phyloP scores from a whole-genome alignment of 1,140 invertebrate genomes.

The Cyclargus thomasi region DNA sequence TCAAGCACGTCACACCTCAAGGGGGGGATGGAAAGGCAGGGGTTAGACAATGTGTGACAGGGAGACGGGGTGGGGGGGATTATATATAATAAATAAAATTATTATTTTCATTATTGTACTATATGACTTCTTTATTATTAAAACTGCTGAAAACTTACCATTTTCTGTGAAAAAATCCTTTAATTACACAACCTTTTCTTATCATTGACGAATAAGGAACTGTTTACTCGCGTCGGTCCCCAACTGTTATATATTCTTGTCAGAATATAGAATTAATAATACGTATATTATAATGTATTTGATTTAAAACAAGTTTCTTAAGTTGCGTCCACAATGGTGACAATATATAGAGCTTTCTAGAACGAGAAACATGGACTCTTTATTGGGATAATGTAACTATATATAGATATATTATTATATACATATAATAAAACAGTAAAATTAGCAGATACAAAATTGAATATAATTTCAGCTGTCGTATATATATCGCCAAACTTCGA shows the following conservation, averaged over 20 bases:
- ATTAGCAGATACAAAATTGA: no score
- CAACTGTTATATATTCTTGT: conserved; percentile 33
- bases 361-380: neutral
- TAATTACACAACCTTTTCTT: neutral
- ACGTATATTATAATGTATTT: conserved; percentile 34
- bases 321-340: conserved; percentile 31
- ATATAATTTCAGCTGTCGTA: no score
- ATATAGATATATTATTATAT: no score
- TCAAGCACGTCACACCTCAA: no score
- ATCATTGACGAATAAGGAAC: neutral
- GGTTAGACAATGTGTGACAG: no score
- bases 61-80: no score
- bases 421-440: no score
- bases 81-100: no score
- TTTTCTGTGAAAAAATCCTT: neutral
- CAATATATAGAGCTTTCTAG: neutral
- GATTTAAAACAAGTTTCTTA: conserved; percentile 45
- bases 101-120: no score
- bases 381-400: neutral
- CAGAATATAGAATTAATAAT: conserved; percentile 37
- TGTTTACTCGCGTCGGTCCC: neutral
- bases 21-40: no score
- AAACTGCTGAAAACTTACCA: conserved; percentile 9
- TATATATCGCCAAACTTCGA: no score
- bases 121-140: neutral